Evolutionary conservation across 2,888 invertebrate species (phyloP), one percentile per base, ranked within the genome.

Genomic region (Muschampia plurimacula): DNA sequence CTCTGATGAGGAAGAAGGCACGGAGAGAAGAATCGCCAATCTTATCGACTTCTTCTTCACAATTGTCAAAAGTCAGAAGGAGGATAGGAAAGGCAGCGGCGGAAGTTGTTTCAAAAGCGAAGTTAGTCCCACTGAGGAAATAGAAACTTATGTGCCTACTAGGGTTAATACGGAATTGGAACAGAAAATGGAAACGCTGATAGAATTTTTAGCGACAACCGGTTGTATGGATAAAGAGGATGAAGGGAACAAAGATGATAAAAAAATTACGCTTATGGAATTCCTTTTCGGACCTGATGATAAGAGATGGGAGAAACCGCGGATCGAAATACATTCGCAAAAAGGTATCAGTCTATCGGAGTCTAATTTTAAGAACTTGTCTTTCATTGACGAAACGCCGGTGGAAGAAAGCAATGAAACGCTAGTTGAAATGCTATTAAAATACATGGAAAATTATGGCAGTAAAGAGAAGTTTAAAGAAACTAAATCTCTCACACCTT

Each of bases 11-110:
- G 92, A 92, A 65, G 90, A 93, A 55, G 89, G 87, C 0, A 87
- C 85, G 7, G 94, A 95, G 55, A 86, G 88, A 72, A 86, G 93
- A 75, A 92, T 95, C 28, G 93, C 94, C 0, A 93, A 92, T 76
- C 77, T 95, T 7, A 93, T 95, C 9, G 95, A 95, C 73, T 95
- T 94, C 82, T 94, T 95, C 81, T 94, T 94, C 60, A 93, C 94
- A 0, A 92, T 94, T 66, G 94, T 94, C 0, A 94, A 93, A 77
- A 93, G 92, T 76, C 94, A 94, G 72, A 91, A 87, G 55, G 90
- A 90, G 10, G 91, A 92, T 0, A 81, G 94, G 10, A 95, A 94
- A 76, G 85, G 90, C 59, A 94, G 93, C 72, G 88, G 88, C 0
- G 91, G 87, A 0, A 92, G 92, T 74, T 95, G 95, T 66, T 93